Base-by-base conservation (phyloP, 2,888 invertebrate genomes). In the Salpingus planirostris region DNA sequence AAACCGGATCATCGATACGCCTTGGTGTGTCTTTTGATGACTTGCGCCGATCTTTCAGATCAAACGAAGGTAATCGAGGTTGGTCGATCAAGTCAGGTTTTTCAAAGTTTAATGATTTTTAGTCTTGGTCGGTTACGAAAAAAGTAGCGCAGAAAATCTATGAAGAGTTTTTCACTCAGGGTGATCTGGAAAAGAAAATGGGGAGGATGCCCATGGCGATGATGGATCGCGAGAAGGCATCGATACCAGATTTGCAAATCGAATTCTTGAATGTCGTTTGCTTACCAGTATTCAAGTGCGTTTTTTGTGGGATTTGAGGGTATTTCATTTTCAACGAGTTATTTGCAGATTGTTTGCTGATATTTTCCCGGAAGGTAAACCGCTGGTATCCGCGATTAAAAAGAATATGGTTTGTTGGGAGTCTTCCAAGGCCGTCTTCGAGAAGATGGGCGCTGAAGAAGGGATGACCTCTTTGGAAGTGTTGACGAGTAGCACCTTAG, bases 151-250 rank as follows among this genome's bases (percentile, higher is more conserved):
- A 54, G 28, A 36, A 55, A 27, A 53, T 63, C 23, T 78, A 89
- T 54, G 73, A 79, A 29, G 91, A 91, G 66, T 91, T 89, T 64
- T 90, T 90, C 67, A 76, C 76, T 26, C 87, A 89, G 69, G 88
- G 89, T 3, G 90, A 90, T 57, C 65, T 80, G 49, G 89, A 90
- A 63, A 84, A 82, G 61, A 75, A 78, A 33, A 76, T 83, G 66
- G 88, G 88, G 0, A 74, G 74, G 15, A 66, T 73, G 15, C 85
- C 88, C 0, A 61, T 70, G 21, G 72, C 74, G 51, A 84, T 82
- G 76, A 85, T 87, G 84, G 87, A 90, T 57, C 67, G 84, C 11
- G 82, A 87, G 44, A 77, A 77, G 54, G 88, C 85, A 15, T 77
- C 78, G 46, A 85, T 91, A 42, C 88, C 90, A 0, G 78, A 82